Evolutionary conservation across 1,140 invertebrate species (phyloP).

Genomic region (Eurosta solidaginis): DNA sequence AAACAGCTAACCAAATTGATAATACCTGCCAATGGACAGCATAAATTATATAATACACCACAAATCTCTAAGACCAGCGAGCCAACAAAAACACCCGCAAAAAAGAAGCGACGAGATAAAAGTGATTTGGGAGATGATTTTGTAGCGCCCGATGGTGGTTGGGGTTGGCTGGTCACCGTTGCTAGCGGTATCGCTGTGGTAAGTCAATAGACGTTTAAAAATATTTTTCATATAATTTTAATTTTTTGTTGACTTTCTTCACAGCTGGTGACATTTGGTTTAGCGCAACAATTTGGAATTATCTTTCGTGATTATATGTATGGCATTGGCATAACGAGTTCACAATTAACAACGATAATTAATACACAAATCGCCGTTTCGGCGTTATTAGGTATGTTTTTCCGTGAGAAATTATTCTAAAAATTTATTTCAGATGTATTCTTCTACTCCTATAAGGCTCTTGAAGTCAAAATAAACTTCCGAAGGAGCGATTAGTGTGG

Average conservation of each 20-base stretch:
- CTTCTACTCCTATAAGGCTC: too few species aligned
- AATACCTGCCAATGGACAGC: not conserved
- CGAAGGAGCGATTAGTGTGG: too few species aligned
- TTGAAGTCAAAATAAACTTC: too few species aligned
- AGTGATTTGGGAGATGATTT: slow-evolving; percentile 57
- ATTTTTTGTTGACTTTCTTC: slow-evolving; percentile 43
- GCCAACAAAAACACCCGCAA: slow-evolving; percentile 26
- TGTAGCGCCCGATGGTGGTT: slow-evolving; percentile 57
- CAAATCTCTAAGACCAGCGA: not conserved
- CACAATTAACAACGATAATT: slow-evolving; percentile 68
- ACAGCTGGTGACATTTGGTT: slow-evolving; percentile 67
- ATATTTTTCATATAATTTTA: not conserved
- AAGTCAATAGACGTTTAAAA: slow-evolving; percentile 34
- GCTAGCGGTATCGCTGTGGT: slow-evolving; percentile 55
- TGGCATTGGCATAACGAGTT: slow-evolving; percentile 64
- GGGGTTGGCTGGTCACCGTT: slow-evolving; percentile 57
- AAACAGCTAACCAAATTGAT: slow-evolving; percentile 28
- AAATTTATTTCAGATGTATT: too few species aligned
- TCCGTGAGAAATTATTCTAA: not conserved
- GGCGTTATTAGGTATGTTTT: slow-evolving; percentile 58
- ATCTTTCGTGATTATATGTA: slow-evolving; percentile 67
- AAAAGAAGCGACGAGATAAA: slow-evolving; percentile 54
- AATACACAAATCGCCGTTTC: slow-evolving; percentile 70
- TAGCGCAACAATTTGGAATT: slow-evolving; percentile 70
- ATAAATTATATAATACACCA: slow-evolving; percentile 19